Evolutionary conservation across 1,140 invertebrate species (phyloP), one percentile per base, ranked within the genome.

Genomic region (Saxidomus purpurata): DNA sequence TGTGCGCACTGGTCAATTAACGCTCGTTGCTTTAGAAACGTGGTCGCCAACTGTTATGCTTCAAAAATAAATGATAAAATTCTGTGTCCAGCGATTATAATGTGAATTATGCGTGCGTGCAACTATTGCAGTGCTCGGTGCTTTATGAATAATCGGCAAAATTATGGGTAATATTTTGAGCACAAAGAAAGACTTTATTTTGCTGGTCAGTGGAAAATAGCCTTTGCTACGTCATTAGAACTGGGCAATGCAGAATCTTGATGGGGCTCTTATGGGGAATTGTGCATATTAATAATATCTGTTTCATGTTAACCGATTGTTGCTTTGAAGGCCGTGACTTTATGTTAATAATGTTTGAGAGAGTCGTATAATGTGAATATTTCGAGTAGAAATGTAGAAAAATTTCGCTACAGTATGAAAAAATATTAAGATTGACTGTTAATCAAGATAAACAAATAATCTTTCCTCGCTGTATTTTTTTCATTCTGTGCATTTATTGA

Each of bases 131-230:
- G 22, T 55, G 31, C 25, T 79, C 28, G 13, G 76, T 79, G 76
- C 40, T 69, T 85, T 85, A 85, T 85, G 83, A 85, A 85, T 85
- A 85, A 85, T 85, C 83, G 83, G 63, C 47, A 17, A 85, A 85
- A 76, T 74, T 85, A 76, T 85, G 83, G 83, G 63, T 85, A 85
- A 85, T 85, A 69, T 69, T 52, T 74, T 40, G 9, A 36, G 67
- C 83, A 85, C 83, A 85, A 85, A 85, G 83, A 76, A 49, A 17
- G 83, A 34, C 43, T 71, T 85, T 67, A 74, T 71, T 55, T 74
- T 85, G 63, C 28, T 85, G 83, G 69, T 55, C 83, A 85, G 83
- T 85, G 25, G 25, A 83, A 83, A 83, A 83, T 83, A 43, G 61
- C 61, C 40, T 40, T 59, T 38, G 36, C 81, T 83, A 83, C 81